Percentiles rank a stretch among this genome's conserved stretches.
Evolutionary conservation across 2,888 invertebrate species (phyloP).

Genomic region (Abrostola tripartita): DNA sequence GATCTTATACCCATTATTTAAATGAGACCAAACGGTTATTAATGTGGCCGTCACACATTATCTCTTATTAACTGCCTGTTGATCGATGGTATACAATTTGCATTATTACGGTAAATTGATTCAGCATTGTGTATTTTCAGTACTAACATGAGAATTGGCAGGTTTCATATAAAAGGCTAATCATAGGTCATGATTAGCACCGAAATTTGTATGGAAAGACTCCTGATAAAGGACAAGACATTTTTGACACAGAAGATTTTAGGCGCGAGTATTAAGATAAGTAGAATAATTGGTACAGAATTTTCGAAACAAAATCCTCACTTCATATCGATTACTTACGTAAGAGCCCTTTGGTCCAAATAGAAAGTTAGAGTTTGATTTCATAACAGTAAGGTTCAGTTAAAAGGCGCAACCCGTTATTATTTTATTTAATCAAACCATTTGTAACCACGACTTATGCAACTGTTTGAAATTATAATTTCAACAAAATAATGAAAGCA

Average conservation of each 20-base stretch:
- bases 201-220: too few relatives aligned
- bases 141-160: slow-evolving; percentile 3
- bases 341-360: neutral
- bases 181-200: too few relatives aligned
- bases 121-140: slow-evolving; percentile 5
- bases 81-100: slow-evolving; percentile 18
- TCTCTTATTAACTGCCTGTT: slow-evolving; percentile 19
- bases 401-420: slow-evolving; percentile 8
- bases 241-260: too few relatives aligned
- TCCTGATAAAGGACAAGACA: too few relatives aligned
- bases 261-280: too few relatives aligned
- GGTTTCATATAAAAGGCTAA: too few relatives aligned
- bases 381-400: neutral
- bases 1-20: slow-evolving; percentile 14
- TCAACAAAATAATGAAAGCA: slow-evolving; percentile 52
- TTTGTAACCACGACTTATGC: slow-evolving; percentile 30
- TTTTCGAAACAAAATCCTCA: too few relatives aligned
- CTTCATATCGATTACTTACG: neutral
- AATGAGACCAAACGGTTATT: slow-evolving; percentile 20
- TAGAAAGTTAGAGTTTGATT: neutral
- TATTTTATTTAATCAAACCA: slow-evolving; percentile 27
- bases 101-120: slow-evolving; percentile 13
- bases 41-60: slow-evolving; percentile 15
- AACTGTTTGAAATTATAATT: slow-evolving; percentile 42
- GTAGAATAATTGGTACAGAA: too few relatives aligned